These are phyloP conservation scores for Leptinotarsa defecta DNA, from an alignment of 1,140 invertebrate genomes.

Conservation along the genomic window DNA sequence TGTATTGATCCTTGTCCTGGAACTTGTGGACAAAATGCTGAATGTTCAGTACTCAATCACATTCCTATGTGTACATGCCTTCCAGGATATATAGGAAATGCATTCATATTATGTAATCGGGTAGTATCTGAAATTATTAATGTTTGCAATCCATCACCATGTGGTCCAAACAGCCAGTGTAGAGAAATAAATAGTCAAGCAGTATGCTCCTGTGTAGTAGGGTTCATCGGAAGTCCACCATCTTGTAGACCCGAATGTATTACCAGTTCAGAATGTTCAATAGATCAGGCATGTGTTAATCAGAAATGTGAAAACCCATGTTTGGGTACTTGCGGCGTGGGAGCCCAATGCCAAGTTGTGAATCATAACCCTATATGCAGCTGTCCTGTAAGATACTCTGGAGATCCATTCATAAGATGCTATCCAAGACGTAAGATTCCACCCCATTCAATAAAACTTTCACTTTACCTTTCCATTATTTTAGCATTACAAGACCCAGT, in stretches of 20 bases:
- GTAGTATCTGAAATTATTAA: conserved; percentile 55
- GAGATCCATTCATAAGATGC: conserved; percentile 64
- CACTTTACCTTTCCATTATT: conserved; percentile 29
- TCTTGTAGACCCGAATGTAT: conserved; percentile 82
- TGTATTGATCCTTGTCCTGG: conserved; percentile 68
- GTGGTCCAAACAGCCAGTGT: conserved; percentile 69
- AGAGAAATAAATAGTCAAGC: conserved; percentile 59
- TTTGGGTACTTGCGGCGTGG: conserved; percentile 72
- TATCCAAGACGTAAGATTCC: conserved; percentile 51
- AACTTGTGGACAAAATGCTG: conserved; percentile 67
- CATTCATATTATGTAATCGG: conserved; percentile 70
- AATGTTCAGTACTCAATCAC: conserved; percentile 72
- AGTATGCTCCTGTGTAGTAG: conserved; percentile 64
- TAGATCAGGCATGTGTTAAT: conserved; percentile 72
- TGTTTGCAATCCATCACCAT: conserved; percentile 66
- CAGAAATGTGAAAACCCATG: conserved; percentile 79
- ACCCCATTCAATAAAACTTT: background rate
- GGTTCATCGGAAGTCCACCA: conserved; percentile 69
- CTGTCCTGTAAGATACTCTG: conserved; percentile 59
- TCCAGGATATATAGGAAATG: conserved; percentile 74
- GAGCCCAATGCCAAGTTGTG: conserved; percentile 74
- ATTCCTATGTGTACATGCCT: conserved; percentile 71
- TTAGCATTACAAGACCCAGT: conserved; percentile 55
- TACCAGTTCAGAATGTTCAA: conserved; percentile 78
- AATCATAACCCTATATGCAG: conserved; percentile 67